Conservation (phyloP, 2,113 vertebrate genomes). For the Colaptes auratus region DNA sequence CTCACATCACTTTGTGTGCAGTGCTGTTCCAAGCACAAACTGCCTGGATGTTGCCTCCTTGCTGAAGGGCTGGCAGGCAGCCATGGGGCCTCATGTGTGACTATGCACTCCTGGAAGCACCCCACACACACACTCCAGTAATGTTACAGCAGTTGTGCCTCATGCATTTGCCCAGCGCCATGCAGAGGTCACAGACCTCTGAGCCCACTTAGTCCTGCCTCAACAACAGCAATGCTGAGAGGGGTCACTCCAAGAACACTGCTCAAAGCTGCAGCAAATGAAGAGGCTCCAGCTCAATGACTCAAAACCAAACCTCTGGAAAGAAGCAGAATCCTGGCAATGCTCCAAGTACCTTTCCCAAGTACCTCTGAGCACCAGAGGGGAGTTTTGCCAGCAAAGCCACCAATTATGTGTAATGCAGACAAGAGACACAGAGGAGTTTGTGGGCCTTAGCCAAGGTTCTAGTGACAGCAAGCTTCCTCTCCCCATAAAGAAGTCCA, state of each 20-base stretch:
- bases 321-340: conserved; percentile 34
- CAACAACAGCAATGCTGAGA: neutral
- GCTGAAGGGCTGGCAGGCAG: neutral
- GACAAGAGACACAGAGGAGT: conserved; percentile 48
- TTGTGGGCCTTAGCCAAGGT: neutral
- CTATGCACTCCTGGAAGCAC: neutral
- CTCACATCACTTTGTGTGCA: fast-evolving
- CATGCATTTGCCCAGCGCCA: neutral
- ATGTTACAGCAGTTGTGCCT: neutral
- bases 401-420: neutral
- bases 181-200: neutral
- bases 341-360: neutral
- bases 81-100: neutral
- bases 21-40: fast-evolving
- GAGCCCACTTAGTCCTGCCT: neutral
- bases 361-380: conserved; percentile 3
- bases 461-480: neutral
- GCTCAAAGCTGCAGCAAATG: neutral
- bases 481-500: neutral
- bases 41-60: neutral
- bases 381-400: conserved; percentile 44
- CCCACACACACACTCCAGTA: neutral
- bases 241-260: conserved; percentile 2
- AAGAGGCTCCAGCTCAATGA: conserved; percentile 3
- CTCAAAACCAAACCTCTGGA: conserved; percentile 39